Base-by-base conservation (phyloP, 1,140 invertebrate species). In the Drosophila pallidifrons region DNA sequence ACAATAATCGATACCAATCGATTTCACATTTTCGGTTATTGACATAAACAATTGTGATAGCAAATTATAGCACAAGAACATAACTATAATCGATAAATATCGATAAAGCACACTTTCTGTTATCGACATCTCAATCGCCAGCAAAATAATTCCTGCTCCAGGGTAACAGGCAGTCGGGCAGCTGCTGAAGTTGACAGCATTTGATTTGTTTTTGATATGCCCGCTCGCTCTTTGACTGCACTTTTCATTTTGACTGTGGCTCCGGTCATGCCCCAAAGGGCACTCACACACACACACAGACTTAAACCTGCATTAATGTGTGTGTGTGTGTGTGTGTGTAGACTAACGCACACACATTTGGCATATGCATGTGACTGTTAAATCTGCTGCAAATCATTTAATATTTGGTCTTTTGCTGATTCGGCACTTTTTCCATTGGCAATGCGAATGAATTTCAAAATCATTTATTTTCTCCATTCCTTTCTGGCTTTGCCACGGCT, bases 341-440 rank as follows among this genome's bases (percentile, higher is more conserved):
- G 5, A 13, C n/a, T 35, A 35, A 16, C 25, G 28, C 11, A 46
- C 13, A 49, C 28, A 55, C 15, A 38, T 28, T 20, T 61, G 35
- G 51, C 69, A 72, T 64, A 75, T 66, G 57, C 75, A 55, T 57
- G 41, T 28, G 66, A 75, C 38, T 77, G 49, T 59, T 52, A 79
- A 73, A 73, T 73, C 74, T 80, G 66, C 60, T 80, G 73, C 73
- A 80, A 81, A 81, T 81, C 78, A 71, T 81, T 81, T 81, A 74
- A 81, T 82, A 78, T 82, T 77, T 77, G 52, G 57, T 67, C 66
- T 81, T 82, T 67, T 61, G 76, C 76, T 79, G 71, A 82, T 76
- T 83, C 74, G 47, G 70, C 75, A 78, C 63, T 78, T 85, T 35
- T 86, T 81, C 51, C 75, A 25, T 75, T 55, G 70, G 74, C 73